Base-by-base conservation (phyloP, 2,113 vertebrate genomes). In the Phoenicopterus ruber region DNA sequence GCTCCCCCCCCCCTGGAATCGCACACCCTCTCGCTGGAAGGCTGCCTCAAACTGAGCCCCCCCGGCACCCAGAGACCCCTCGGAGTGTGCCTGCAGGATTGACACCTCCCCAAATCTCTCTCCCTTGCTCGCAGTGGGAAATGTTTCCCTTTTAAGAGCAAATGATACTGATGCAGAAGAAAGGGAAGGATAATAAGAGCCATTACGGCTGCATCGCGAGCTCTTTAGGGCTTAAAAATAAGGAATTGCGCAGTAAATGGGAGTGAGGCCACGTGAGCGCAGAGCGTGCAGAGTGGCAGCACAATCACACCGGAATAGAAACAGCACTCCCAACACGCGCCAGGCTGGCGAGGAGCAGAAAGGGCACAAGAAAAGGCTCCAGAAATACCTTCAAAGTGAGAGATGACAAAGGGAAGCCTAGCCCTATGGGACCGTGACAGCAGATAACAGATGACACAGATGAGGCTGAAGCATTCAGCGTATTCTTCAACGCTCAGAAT, bases 381-480 rank as follows among this genome's bases (percentile, higher is more conserved):
- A 84, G 91, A 96, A 96, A 96, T 95, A 94, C 80, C 86, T 93
- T 96, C 94, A 96, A 95, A 96, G 91, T 19, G 32, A 57, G 34
- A 28, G 55, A 71, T 38, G 76, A 95, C 88, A 96, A 94, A 95
- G n/a, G 42, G 72, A 96, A 94, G 59, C 52, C n/a, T 44, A 62
- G 55, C 46, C 86, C 38, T 1, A 2, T 3, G 47, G 69, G 80
- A 84, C 49, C 4, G 0, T 10, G 50, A 21, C 83, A 88, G 80
- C 72, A 63, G 78, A 74, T 55, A 92, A 78, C 80, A 91, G 91
- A 58, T 88, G 54, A 80, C 82, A 94, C 40, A 62, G 76, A 71
- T 5, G 55, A 93, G 65, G 38, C 72, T 84, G 80, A 88, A 96
- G 57, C 72, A 63, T 55, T 78, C 77, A 70, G 47, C 0, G 0